These are phyloP conservation scores for Pseudomugil tenellus DNA, from an alignment of 2,797 vertebrate genomes.

Conservation along the genomic window DNA sequence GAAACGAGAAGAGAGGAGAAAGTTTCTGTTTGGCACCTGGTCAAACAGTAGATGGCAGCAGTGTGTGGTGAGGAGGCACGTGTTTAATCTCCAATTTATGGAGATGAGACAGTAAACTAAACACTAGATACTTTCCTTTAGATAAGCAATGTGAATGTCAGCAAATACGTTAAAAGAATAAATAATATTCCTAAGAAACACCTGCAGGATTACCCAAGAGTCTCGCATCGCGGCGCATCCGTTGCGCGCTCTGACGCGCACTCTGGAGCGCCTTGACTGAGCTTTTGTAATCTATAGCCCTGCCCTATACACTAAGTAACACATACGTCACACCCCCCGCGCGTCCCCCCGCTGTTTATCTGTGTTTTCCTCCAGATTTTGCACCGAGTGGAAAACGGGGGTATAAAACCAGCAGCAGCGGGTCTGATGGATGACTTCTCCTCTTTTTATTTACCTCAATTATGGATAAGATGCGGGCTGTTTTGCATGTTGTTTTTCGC, in stretches of 20 bases:
- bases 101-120: neutral
- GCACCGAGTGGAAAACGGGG: neutral
- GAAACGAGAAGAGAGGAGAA: neutral
- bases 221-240: neutral
- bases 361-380: neutral
- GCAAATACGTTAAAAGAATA: neutral
- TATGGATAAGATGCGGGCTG: neutral
- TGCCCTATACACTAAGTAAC: slow-evolving; percentile 19
- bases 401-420: neutral
- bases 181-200: neutral
- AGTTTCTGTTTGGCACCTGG: neutral
- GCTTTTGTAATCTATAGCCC: slow-evolving; percentile 14
- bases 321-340: slow-evolving; percentile 1
- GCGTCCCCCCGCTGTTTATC: neutral
- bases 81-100: neutral
- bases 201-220: too few species aligned
- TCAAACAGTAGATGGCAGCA: slow-evolving; percentile 44
- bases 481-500: neutral
- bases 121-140: neutral
- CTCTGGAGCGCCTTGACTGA: neutral
- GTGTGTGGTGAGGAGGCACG: neutral
- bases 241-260: neutral
- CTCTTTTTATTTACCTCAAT: neutral
- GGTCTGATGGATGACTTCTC: neutral
- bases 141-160: too few species aligned